phyloP scores from a whole-genome alignment of 2,888 invertebrate genomes.

The Melitaea athalia region DNA sequence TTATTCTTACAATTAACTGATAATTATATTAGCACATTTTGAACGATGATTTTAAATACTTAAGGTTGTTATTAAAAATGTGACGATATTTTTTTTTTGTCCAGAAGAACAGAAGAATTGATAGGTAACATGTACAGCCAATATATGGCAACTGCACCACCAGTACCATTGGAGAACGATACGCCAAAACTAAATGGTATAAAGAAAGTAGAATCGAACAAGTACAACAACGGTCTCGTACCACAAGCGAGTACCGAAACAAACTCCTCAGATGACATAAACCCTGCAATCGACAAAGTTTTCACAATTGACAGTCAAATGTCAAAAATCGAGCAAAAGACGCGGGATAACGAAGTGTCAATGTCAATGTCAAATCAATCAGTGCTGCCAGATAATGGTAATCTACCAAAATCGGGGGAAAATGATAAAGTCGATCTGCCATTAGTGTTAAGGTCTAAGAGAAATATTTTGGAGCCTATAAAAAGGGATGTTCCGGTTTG shows the following conservation, averaged over 20 bases:
- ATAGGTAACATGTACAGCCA: constrained; percentile 81
- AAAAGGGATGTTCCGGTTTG: constrained; percentile 67
- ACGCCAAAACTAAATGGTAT: constrained; percentile 61
- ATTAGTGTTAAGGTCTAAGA: constrained; percentile 60
- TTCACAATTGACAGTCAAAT: constrained; percentile 71
- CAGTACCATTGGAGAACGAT: constrained; percentile 60
- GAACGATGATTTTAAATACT: background rate
- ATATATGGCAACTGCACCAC: constrained; percentile 76
- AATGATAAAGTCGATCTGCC: constrained; percentile 55
- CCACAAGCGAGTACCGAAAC: constrained; percentile 72
- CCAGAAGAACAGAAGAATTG: constrained; percentile 83
- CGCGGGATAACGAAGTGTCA: constrained; percentile 36
- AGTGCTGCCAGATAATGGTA: constrained; percentile 50
- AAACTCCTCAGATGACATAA: constrained; percentile 70
- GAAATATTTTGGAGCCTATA: constrained; percentile 73
- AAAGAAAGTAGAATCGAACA: constrained; percentile 55
- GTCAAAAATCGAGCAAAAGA: constrained; percentile 55
- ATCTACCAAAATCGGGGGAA: constrained; percentile 41
- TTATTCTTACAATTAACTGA: too few species aligned
- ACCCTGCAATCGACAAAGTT: constrained; percentile 61
- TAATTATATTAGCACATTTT: too few species aligned
- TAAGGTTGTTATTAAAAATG: background rate
- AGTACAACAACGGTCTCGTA: constrained; percentile 53
- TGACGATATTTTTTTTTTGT: too few species aligned
- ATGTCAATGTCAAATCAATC: constrained; percentile 29